A percentile compares a stretch with the other conserved stretches of the same genome.
phyloP scores from a whole-genome alignment of 2,888 invertebrate genomes.

The Lacanobia oleracea region DNA sequence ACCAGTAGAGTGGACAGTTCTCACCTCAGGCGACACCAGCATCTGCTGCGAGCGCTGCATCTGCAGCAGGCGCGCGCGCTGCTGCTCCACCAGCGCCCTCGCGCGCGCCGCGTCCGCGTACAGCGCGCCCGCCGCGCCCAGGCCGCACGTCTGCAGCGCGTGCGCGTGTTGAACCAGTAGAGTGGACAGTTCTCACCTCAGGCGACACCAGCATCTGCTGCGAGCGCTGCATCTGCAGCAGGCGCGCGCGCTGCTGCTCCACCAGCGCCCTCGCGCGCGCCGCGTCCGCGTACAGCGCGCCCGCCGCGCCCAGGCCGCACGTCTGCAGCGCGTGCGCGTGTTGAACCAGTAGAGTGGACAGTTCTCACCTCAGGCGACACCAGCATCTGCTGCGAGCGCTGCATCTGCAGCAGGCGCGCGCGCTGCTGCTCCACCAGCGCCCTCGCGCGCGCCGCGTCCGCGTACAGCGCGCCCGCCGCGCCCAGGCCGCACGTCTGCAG shows the following conservation, averaged over 20 bases:
- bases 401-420: slow-evolving; percentile 94
- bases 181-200: slow-evolving; percentile 81
- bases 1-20: too few species aligned
- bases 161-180: too few species aligned
- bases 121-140: slow-evolving; percentile 69
- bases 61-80: slow-evolving; percentile 93
- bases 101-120: slow-evolving; percentile 79
- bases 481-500: slow-evolving; percentile 61
- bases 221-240: slow-evolving; percentile 95
- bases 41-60: slow-evolving; percentile 95
- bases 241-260: slow-evolving; percentile 92
- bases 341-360: too few species aligned
- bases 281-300: slow-evolving; percentile 70
- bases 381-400: slow-evolving; percentile 95
- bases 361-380: slow-evolving; percentile 90
- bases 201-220: slow-evolving; percentile 94
- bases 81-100: slow-evolving; percentile 90
- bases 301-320: slow-evolving; percentile 64
- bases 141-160: slow-evolving; percentile 61
- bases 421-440: slow-evolving; percentile 91
- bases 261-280: slow-evolving; percentile 88
- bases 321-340: slow-evolving; percentile 62
- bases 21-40: slow-evolving; percentile 91
- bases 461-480: slow-evolving; percentile 73
- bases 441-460: slow-evolving; percentile 81